phyloP scores from a whole-genome alignment of 2,113 vertebrate genomes.

The Microcebus jonahi region DNA sequence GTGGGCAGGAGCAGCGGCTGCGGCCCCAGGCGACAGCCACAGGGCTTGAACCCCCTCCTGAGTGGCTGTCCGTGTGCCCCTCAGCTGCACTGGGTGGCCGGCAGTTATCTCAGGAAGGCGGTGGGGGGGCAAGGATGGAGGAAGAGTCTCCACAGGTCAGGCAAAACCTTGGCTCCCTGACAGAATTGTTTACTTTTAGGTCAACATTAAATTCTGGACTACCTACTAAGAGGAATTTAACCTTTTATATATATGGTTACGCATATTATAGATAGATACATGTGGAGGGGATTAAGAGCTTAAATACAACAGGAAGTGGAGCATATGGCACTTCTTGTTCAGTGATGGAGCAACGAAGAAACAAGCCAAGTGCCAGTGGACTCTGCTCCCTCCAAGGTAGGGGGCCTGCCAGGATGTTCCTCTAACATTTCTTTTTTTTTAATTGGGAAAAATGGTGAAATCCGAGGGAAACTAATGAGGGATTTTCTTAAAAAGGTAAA shows the following conservation, averaged over 20 bases:
- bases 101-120: rapidly evolving
- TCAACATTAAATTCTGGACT: conserved; percentile 73
- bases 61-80: background rate
- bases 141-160: conserved; percentile 35
- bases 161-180: conserved; percentile 66
- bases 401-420: background rate
- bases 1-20: background rate
- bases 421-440: background rate
- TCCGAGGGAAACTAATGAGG: conserved; percentile 56
- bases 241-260: conserved; percentile 69
- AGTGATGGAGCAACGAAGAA: background rate
- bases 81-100: rapidly evolving
- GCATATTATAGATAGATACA: conserved; percentile 61
- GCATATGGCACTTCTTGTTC: background rate
- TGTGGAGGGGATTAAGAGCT: conserved; percentile 60
- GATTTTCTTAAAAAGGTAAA: conserved; percentile 87
- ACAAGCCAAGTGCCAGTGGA: background rate
- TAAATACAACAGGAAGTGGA: conserved; percentile 73
- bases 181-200: conserved; percentile 56
- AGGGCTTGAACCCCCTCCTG: background rate
- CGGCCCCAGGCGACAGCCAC: background rate
- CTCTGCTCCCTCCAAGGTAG: background rate
- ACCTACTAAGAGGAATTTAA: conserved; percentile 67
- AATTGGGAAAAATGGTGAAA: background rate
- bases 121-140: background rate